Base-by-base conservation (phyloP, 2,888 invertebrate genomes). In the Ornithoptera priamus region DNA sequence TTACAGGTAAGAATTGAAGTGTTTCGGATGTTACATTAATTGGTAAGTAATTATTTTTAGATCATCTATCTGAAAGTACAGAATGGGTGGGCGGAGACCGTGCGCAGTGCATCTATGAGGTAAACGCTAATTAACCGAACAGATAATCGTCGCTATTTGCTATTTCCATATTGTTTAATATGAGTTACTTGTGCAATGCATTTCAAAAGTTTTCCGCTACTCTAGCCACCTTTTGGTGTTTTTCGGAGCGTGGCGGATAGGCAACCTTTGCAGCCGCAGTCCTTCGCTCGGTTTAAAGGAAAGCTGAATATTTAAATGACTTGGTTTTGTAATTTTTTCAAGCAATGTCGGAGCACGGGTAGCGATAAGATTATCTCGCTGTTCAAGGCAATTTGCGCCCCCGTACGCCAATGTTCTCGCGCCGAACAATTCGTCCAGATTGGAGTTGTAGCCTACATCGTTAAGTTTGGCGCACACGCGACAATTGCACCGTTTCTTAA, bases 211-310 rank as follows among this genome's bases (percentile, higher is more conserved):
- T 88, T 89, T 88, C 90, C 82, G 85, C 84, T 87, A 85, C 86
- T 86, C 75, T 84, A 85, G 86, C 86, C 90, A 87, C 90, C 88
- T 90, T 91, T 92, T 87, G 86, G 83, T 92, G 91, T 73, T 92
- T 91, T 92, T 92, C 91, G 92, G 92, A 92, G 92, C 92, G 92
- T 92, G 86, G 90, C 92, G 89, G 89, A 90, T 89, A 89, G 89
- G 88, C 89, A 90, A 89, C 91, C 92, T 90, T 90, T 89, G 86
- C 88, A 88, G 88, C 87, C 89, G 85, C 86, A 88, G 92, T 92
- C 92, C 92, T 92, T 92, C 90, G 88, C 77, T 79, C 81, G 85
- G 82, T 83, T 84, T 84, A 82, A 85, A 84, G 89, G 88, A 92
- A 91, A 90, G 89, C 88, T 85, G 86, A 83, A 87, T 88, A 86